Evolutionary conservation across 2,888 invertebrate species (phyloP), one percentile per base, ranked within the genome.

Genomic region (Chalcis sispes): DNA sequence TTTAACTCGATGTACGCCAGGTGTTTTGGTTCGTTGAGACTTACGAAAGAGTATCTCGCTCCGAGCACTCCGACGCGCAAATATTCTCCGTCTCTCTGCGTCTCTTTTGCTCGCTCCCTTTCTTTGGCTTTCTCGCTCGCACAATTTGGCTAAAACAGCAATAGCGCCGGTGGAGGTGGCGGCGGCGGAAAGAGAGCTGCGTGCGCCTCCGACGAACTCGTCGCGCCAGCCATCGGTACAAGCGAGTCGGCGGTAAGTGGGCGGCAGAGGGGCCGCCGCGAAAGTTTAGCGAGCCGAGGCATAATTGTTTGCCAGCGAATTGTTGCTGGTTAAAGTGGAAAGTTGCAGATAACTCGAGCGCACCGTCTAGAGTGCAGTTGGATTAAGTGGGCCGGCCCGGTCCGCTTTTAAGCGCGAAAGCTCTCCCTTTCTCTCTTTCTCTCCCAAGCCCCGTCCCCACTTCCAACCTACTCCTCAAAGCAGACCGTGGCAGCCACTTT

Each of bases 281-380:
- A 50, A 50, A 50, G 83, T 84, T 85, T 79, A 65, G 72, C 79
- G 72, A 80, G 76, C 75, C 78, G 69, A 79, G 79, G 82, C 83
- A 84, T 84, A 85, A 86, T 85, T 86, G 85, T 87, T 86, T 85
- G 84, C 82, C 81, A 78, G 78, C 79, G 83, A 84, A 86, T 85
- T 84, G 84, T 85, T 85, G 85, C 83, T 82, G 82, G 85, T 83
- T 84, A 82, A 83, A 87, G 86, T 86, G 84, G 82, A 85, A 86
- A 86, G 86, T 87, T 85, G 83, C 81, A 80, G 85, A 85, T 84
- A 85, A 85, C 83, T 83, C 81, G 78, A 73, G 75, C 56, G n/a
- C n/a, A n/a, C n/a, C n/a, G n/a, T n/a, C n/a, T 67, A 18, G 71
- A 77, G 64, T 77, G 75, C n/a, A n/a, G n/a, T n/a, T n/a, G n/a